These are phyloP conservation scores for Sebastes fasciatus DNA, from an alignment of 2,113 vertebrate species.

Conservation along the genomic window DNA sequence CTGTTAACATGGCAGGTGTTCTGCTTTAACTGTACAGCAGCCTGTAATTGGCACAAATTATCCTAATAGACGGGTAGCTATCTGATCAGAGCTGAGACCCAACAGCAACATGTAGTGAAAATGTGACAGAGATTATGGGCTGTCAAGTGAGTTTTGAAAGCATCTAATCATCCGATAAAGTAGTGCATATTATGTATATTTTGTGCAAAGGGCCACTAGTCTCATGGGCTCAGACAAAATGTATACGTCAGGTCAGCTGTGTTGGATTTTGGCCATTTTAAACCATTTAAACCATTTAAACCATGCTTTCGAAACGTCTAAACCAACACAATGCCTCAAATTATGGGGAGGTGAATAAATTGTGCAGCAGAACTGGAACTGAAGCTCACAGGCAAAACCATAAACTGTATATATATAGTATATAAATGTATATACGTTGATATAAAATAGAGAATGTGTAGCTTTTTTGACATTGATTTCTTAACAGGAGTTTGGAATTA, in stretches of 20 bases:
- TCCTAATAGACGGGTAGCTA: not conserved
- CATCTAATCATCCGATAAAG: constrained; percentile 21
- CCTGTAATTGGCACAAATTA: constrained; percentile 15
- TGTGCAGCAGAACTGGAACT: not conserved
- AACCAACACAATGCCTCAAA: not conserved
- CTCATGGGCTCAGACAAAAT: constrained; percentile 3
- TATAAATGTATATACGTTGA: not conserved
- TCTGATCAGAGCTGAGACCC: no score
- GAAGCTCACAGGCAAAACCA: not conserved
- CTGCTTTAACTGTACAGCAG: constrained; percentile 12
- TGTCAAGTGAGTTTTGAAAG: constrained; percentile 16
- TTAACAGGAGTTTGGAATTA: not conserved
- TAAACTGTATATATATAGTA: not conserved
- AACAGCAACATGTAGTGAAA: no score
- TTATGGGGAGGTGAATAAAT: not conserved
- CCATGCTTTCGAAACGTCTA: constrained; percentile 1
- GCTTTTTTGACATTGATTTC: not conserved
- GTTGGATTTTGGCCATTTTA: constrained; percentile 9
- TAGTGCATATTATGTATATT: constrained; percentile 25
- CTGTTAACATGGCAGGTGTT: constrained; percentile 32
- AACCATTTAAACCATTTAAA: not conserved
- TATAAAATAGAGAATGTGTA: no score
- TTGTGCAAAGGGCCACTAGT: constrained; percentile 1
- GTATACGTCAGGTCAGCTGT: not conserved
- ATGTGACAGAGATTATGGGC: no score